A percentile compares a stretch with the other conserved stretches of the same genome.
These are phyloP conservation scores for Perognathus longimembris DNA, from an alignment of 2,113 vertebrate genomes.

Conservation along the genomic window DNA sequence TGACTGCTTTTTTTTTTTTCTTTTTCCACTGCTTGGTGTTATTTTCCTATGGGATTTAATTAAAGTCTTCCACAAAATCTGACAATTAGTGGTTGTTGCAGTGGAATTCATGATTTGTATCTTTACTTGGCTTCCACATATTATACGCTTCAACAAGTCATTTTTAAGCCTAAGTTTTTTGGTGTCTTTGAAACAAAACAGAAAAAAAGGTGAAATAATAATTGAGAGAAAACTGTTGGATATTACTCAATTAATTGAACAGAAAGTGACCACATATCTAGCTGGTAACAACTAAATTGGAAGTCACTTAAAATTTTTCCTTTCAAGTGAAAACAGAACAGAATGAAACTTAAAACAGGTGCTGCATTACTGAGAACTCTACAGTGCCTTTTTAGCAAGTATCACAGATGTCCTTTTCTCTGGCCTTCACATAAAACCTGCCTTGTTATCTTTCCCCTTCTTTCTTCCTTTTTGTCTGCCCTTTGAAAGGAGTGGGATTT, in stretches of 20 bases:
- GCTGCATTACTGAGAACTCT: conserved; percentile 50
- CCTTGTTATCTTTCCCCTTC: too few relatives aligned
- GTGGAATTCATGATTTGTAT: conserved; percentile 64
- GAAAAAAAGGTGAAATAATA: conserved; percentile 16
- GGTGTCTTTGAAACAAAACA: neutral
- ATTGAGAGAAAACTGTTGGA: conserved; percentile 40
- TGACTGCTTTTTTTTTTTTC: conserved; percentile 56
- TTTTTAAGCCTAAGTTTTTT: neutral
- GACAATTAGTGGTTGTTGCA: conserved; percentile 68
- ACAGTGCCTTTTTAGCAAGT: neutral
- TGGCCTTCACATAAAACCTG: neutral
- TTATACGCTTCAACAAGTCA: conserved; percentile 29
- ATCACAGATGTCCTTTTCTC: neutral
- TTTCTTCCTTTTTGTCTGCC: neutral
- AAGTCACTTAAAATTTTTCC: conserved; percentile 39
- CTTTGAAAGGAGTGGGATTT: neutral
- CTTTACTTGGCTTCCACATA: conserved; percentile 41
- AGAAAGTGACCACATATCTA: conserved; percentile 1
- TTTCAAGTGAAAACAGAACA: neutral
- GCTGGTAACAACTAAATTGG: neutral
- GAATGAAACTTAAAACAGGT: neutral
- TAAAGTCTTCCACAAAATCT: conserved; percentile 65
- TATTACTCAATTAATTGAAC: neutral
- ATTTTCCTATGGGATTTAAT: conserved; percentile 69
- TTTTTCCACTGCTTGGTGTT: conserved; percentile 5